Base-by-base conservation (phyloP, 2,113 vertebrate species). In the Clinocottus analis region DNA sequence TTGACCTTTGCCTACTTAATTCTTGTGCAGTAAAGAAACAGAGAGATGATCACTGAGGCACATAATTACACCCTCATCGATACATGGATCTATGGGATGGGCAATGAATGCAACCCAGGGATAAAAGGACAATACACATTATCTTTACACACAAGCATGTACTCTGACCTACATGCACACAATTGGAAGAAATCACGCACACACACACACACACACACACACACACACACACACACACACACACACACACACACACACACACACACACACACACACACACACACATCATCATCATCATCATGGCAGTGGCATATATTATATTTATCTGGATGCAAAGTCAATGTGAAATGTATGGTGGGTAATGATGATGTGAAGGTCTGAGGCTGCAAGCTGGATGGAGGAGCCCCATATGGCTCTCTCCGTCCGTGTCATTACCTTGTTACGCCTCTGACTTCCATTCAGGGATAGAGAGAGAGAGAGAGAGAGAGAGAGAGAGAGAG, bases 341-440 rank as follows among this genome's bases (percentile, higher is more conserved):
- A 92, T 92, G 91, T 91, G 92, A 92, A 92, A 91, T 94, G 91
- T 93, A 94, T 91, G 90, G 84, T 90, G 90, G 95, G 93, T 97
- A 97, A 97, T 96, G 95, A 97, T 97, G 96, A 97, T 97, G 95
- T 96, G 96, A 96, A 94, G 90, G 93, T 90, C 88, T 95, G 94
- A 96, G 93, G 94, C 91, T 94, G 93, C 91, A 93, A 95, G 95
- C 95, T 95, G 96, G 95, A 95, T 96, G 95, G 94, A 95, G 95
- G 96, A 97, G 96, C 94, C 97, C 97, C 98, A 99, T 99, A 99
- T 99, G 98, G 97, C 96, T 96, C 95, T 97, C 96, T 97, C 96
- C 96, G 97, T 99, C 97, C 97, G 95, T 98, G 98, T 98, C 98
- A 99, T 99, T 99, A 97, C 96, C 97, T 98, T 96, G 97, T 99